Conservation (phyloP, 2,888 invertebrate genomes). For the Sericinus montela region DNA sequence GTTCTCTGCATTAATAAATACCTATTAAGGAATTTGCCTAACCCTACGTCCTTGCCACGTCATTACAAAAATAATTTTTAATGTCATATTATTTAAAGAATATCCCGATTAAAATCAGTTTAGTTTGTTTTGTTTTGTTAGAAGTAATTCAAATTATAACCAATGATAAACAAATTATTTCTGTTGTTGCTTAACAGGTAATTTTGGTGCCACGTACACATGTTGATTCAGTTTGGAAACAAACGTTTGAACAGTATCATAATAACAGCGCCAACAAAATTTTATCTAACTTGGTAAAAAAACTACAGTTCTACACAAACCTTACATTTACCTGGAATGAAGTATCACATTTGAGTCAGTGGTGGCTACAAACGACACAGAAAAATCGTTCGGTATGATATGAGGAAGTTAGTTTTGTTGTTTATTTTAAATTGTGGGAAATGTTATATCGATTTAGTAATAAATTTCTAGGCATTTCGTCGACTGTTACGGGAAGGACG, state of each 20-base stretch:
- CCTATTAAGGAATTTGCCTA: too few relatives aligned
- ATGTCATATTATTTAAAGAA: too few relatives aligned
- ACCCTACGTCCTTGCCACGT: too few relatives aligned
- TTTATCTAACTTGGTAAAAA: constrained; percentile 58
- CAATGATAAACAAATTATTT: too few relatives aligned
- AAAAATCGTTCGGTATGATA: constrained; percentile 52
- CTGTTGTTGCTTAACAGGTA: constrained; percentile 38
- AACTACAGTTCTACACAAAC: constrained; percentile 58
- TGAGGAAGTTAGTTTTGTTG: constrained; percentile 2
- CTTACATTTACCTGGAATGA: constrained; percentile 68
- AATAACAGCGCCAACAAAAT: constrained; percentile 51
- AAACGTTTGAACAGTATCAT: constrained; percentile 52
- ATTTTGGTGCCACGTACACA: constrained; percentile 56
- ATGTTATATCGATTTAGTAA: neutral
- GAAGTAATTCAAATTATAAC: too few relatives aligned
- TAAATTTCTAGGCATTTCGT: constrained; percentile 78
- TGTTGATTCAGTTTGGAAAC: constrained; percentile 58
- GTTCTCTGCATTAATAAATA: too few relatives aligned
- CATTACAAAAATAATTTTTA: too few relatives aligned
- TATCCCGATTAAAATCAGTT: too few relatives aligned
- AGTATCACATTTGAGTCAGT: constrained; percentile 60
- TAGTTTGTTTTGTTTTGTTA: too few relatives aligned
- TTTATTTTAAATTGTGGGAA: neutral
- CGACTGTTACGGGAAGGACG: constrained; percentile 87
- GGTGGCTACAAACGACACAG: constrained; percentile 55